phyloP scores from a whole-genome alignment of 1,140 invertebrate species.

The Heliconius himera region DNA sequence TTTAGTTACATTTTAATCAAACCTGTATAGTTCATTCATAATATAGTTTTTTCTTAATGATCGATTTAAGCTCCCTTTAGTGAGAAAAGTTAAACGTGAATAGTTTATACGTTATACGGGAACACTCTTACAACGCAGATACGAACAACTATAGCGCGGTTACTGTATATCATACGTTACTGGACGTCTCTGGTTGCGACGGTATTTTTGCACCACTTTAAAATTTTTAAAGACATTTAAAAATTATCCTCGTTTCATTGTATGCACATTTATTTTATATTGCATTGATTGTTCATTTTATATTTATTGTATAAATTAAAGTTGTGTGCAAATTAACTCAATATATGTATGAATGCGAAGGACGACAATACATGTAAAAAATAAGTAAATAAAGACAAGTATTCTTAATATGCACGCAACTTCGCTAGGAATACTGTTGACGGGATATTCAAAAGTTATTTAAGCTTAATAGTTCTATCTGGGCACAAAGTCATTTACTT shows the following conservation, averaged over 20 bases:
- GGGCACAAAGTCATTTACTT: background rate
- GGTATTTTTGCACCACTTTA: background rate
- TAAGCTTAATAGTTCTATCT: background rate
- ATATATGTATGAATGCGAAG: background rate
- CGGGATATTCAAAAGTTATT: background rate
- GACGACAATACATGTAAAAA: background rate
- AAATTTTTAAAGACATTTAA: background rate
- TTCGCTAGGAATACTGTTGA: background rate
- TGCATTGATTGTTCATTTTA: background rate
- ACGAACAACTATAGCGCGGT: no score
- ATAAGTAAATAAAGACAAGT: background rate
- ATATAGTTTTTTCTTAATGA: no score
- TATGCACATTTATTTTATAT: background rate
- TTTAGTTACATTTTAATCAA: no score
- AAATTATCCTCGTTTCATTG: background rate
- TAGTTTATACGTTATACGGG: no score
- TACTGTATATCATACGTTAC: no score
- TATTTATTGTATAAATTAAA: background rate
- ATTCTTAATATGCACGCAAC: background rate
- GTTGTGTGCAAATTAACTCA: constrained; percentile 2
- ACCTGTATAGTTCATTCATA: no score
- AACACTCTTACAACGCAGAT: no score
- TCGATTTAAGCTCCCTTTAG: no score
- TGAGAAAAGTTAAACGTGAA: no score
- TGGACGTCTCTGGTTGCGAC: no score